Evolutionary conservation across 2,888 invertebrate genomes (phyloP), one percentile per base, ranked within the genome.

Genomic region (Ophioninae sp.): DNA sequence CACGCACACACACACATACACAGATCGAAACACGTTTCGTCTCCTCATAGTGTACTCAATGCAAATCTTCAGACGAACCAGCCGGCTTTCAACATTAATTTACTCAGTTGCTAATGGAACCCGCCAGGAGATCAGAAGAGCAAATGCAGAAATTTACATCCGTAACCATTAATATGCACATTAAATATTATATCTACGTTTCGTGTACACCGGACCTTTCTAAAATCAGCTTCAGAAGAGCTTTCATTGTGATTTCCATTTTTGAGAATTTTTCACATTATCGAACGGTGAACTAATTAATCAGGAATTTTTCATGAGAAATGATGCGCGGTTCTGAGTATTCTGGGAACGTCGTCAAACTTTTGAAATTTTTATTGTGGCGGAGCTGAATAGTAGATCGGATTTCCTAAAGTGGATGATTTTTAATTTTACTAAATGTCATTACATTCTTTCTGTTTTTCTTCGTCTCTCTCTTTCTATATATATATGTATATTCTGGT

Each of bases 31-130:
- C 20, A 37, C 59, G 74, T 39, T 79, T 76, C 83, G 67, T 64
- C 75, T 50, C 41, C 62, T 57, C 59, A 7, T 20, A 67, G 70
- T 79, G 79, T 78, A 72, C 85, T 81, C 86, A 87, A 89, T 89
- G 87, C 87, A 87, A 88, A 89, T 89, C 87, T 87, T 77, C 85
- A 82, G 75, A 85, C 86, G 86, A 85, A 85, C 79, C 85, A 82
- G 84, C 82, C 87, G 74, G 88, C 82, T 87, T 86, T 81, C 86
- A 79, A 84, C 84, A 85, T 83, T 88, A 88, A 88, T 88, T 89
- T 87, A 86, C 86, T 81, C 83, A 88, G 88, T 88, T 87, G 86
- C 83, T 83, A 85, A 79, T 72, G 70, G 72, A 72, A 79, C 59
- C 68, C 69, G 61, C 62, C 50, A 50, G 77, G 50, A 61, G 41